Evolutionary conservation across 2,113 vertebrate species (phyloP).

Genomic region (Podarcis raffonei): DNA sequence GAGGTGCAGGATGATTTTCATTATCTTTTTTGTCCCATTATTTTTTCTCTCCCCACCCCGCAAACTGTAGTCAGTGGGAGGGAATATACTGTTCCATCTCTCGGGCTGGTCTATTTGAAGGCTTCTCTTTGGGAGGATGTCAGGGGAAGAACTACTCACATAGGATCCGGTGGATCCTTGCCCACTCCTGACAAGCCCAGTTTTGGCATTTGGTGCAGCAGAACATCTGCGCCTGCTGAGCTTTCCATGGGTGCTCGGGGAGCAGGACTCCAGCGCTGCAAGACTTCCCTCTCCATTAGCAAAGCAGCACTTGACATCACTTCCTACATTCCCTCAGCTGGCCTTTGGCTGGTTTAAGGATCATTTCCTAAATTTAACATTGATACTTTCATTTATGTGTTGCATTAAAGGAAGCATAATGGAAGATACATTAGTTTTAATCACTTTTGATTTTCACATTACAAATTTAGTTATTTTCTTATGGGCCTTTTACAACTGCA

Average conservation of each 20-base stretch:
- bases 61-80: background rate
- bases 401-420: background rate
- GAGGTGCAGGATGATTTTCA: background rate
- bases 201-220: background rate
- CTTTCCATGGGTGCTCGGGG: background rate
- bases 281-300: background rate
- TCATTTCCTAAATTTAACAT: background rate
- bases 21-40: background rate
- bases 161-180: too few species aligned
- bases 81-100: background rate
- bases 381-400: background rate
- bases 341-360: background rate
- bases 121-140: background rate
- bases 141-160: background rate
- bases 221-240: background rate
- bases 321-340: background rate
- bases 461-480: background rate
- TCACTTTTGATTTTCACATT: too few species aligned
- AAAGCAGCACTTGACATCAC: background rate
- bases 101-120: background rate
- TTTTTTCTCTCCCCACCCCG: background rate
- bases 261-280: background rate
- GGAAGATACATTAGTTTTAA: background rate
- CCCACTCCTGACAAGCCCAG: background rate
- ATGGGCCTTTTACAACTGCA: background rate